These are phyloP conservation scores for Mycteria americana DNA, from an alignment of 2,797 vertebrate genomes.

Conservation along the genomic window DNA sequence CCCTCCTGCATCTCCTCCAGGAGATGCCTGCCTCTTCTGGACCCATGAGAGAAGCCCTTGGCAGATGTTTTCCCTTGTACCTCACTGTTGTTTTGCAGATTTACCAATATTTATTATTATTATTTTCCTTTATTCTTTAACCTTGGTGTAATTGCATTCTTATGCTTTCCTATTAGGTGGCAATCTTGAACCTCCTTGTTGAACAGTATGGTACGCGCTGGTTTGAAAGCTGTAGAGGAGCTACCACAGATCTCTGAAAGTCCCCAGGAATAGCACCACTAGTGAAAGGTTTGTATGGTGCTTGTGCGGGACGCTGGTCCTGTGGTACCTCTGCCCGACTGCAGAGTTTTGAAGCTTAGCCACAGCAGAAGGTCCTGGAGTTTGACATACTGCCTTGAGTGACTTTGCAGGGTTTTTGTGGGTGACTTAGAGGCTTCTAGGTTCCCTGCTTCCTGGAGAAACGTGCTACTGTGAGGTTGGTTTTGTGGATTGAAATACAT, in stretches of 20 bases:
- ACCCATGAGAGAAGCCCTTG: background rate
- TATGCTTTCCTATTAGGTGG: background rate
- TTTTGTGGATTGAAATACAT: rapidly evolving
- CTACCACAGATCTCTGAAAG: background rate
- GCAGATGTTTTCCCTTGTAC: background rate
- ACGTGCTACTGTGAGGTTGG: rapidly evolving
- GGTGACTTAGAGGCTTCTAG: background rate
- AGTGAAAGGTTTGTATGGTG: background rate
- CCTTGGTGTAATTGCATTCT: background rate
- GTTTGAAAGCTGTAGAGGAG: background rate
- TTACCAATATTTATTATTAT: background rate
- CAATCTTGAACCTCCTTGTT: background rate
- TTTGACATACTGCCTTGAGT: background rate
- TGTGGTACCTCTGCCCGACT: rapidly evolving
- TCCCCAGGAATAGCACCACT: background rate
- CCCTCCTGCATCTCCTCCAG: background rate
- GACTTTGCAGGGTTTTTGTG: rapidly evolving
- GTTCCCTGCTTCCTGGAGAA: background rate
- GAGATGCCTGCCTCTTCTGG: background rate
- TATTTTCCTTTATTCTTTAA: background rate
- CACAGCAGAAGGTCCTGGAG: background rate
- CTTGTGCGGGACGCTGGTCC: rapidly evolving
- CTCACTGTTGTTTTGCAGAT: background rate
- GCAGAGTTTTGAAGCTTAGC: background rate
- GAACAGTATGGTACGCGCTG: background rate